Percentiles rank a stretch among this genome's conserved stretches.
phyloP scores from a whole-genome alignment of 1,140 invertebrate genomes.

The Hypothenemus hampei region DNA sequence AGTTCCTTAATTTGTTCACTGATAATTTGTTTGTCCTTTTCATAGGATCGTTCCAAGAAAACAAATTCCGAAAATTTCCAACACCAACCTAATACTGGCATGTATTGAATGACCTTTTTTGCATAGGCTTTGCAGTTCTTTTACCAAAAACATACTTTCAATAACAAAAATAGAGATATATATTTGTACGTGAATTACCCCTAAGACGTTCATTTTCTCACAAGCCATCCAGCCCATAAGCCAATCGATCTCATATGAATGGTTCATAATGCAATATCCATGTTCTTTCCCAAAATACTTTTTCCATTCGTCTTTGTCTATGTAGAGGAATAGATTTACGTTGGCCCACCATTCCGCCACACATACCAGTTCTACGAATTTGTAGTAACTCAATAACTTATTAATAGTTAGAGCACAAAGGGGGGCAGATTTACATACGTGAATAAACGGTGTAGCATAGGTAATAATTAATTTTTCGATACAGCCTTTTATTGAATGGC shows the following conservation, averaged over 20 bases:
- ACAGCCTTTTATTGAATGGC: conserved; percentile 69
- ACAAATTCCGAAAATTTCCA: conserved; percentile 93
- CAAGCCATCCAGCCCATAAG: conserved; percentile 82
- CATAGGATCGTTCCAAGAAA: conserved; percentile 86
- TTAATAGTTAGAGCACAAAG: not conserved
- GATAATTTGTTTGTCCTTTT: conserved; percentile 83
- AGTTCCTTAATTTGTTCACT: conserved; percentile 74
- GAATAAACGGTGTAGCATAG: conserved; percentile 83
- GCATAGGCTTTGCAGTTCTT: conserved; percentile 95
- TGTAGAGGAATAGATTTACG: conserved; percentile 66
- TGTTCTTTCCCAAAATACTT: conserved; percentile 84
- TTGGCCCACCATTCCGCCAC: conserved; percentile 91
- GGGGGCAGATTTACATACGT: conserved; percentile 81
- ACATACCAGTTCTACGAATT: conserved; percentile 76
- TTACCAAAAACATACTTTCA: too few species aligned
- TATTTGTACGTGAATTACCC: conserved; percentile 52
- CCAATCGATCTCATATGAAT: conserved; percentile 95
- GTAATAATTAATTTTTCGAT: conserved; percentile 88
- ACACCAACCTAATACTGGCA: conserved; percentile 92
- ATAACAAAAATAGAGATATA: not conserved
- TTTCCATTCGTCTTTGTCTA: conserved; percentile 71
- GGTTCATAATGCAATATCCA: conserved; percentile 88
- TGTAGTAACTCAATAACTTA: conserved; percentile 17
- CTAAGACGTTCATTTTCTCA: conserved; percentile 70
- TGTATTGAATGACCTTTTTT: conserved; percentile 85